Evolutionary conservation across 2,113 vertebrate species (phyloP).

Genomic region (Ceratotherium simum): DNA sequence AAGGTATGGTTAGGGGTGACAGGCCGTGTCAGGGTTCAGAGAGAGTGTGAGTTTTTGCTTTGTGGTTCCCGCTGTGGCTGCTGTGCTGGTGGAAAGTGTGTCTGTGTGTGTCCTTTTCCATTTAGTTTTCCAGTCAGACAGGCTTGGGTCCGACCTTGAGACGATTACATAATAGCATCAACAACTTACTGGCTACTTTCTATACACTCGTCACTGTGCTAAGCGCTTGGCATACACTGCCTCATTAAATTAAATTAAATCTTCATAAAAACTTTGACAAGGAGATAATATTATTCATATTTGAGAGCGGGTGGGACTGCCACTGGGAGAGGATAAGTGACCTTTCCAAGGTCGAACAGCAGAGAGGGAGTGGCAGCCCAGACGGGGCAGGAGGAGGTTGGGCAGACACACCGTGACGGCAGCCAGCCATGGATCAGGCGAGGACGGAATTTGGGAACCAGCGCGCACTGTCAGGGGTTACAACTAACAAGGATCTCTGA

Average conservation of each 20-base stretch:
- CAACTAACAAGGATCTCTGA: background rate
- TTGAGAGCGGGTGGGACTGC: background rate
- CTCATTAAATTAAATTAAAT: constrained; percentile 63
- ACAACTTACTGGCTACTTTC: constrained; percentile 12
- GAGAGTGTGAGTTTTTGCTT: background rate
- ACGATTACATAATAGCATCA: background rate
- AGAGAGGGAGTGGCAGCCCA: too few species aligned
- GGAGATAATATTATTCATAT: background rate
- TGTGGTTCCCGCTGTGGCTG: background rate
- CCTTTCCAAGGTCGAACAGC: background rate
- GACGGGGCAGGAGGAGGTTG: accelerated
- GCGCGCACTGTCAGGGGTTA: background rate
- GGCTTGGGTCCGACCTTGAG: constrained; percentile 21
- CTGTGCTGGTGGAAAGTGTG: background rate
- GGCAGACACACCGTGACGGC: too few species aligned
- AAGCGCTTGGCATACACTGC: constrained; percentile 19
- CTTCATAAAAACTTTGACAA: constrained; percentile 31
- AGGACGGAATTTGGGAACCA: background rate
- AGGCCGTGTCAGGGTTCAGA: background rate
- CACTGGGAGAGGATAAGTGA: background rate
- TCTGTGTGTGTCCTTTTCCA: background rate
- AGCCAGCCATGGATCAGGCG: background rate
- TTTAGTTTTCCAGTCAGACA: background rate
- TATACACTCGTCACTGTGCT: background rate
- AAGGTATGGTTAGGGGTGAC: background rate